phyloP scores from a whole-genome alignment of 2,888 invertebrate genomes.

The Eubasilissa splendida region DNA sequence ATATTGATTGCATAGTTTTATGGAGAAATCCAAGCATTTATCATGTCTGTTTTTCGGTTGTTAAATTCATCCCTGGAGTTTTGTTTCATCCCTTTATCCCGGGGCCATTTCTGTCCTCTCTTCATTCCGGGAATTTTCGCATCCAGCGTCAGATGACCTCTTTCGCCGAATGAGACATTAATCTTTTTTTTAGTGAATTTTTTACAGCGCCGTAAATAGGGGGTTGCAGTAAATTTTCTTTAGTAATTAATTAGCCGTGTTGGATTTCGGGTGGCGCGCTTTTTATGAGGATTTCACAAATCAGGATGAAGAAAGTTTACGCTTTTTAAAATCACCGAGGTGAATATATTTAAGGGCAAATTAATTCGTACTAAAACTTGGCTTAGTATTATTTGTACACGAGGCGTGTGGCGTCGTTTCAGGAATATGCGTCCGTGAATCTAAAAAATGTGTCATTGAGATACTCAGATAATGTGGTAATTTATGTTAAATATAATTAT shows the following conservation, averaged over 20 bases:
- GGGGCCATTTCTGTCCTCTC: not conserved
- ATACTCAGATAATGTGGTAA: no score
- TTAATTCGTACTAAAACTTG: no score
- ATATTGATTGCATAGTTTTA: no score
- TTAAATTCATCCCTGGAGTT: no score
- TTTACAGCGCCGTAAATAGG: conserved; percentile 38
- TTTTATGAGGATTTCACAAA: conserved; percentile 22
- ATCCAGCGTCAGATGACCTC: conserved; percentile 36
- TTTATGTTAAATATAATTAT: no score
- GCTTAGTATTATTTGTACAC: no score
- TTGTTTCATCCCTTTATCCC: not conserved
- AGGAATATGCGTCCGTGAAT: no score
- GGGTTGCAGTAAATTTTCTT: conserved; percentile 9
- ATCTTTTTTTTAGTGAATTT: conserved; percentile 46
- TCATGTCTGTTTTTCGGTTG: no score
- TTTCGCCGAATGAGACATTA: conserved; percentile 40
- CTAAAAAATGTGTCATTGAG: no score
- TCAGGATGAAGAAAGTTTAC: conserved; percentile 10
- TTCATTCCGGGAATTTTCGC: not conserved
- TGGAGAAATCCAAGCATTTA: no score
- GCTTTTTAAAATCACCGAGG: conserved; percentile 20
- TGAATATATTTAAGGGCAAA: not conserved
- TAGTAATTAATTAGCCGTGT: conserved; percentile 41
- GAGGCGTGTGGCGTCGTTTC: no score
- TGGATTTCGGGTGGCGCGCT: conserved; percentile 19